Evolutionary conservation across 2,113 vertebrate genomes (phyloP).

Genomic region (Neodon shergylaensis): DNA sequence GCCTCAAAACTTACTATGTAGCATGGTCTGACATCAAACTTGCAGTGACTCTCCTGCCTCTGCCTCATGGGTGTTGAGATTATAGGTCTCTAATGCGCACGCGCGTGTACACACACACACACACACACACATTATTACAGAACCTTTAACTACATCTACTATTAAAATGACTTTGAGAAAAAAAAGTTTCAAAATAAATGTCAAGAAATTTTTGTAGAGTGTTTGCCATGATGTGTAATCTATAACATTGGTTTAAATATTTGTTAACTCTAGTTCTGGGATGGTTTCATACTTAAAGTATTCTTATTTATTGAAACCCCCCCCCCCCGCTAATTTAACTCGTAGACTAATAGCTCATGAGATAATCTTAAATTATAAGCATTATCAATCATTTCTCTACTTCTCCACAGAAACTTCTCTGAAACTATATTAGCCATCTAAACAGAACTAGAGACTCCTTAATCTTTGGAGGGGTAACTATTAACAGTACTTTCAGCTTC

Average conservation of each 20-base stretch:
- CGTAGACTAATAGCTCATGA: background rate
- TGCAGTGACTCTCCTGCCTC: background rate
- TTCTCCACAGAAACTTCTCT: slow-evolving; percentile 12
- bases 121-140: background rate
- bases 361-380: slow-evolving; percentile 14
- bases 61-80: background rate
- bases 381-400: background rate
- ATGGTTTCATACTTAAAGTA: background rate
- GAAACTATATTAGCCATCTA: background rate
- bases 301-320: background rate
- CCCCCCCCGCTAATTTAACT: slow-evolving; percentile 11
- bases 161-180: slow-evolving; percentile 20
- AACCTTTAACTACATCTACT: slow-evolving; percentile 1
- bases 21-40: background rate
- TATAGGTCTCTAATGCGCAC: background rate
- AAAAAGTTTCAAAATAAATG: slow-evolving; percentile 19
- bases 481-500: background rate
- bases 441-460: background rate
- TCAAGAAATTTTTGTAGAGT: background rate
- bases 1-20: background rate
- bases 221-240: background rate
- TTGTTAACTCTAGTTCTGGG: slow-evolving; percentile 3
- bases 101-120: no score
- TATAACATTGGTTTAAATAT: background rate
- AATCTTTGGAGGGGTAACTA: background rate